A percentile compares a stretch with the other conserved stretches of the same genome.
phyloP scores from a whole-genome alignment of 2,888 invertebrate genomes.

The Cephonodes hylas region DNA sequence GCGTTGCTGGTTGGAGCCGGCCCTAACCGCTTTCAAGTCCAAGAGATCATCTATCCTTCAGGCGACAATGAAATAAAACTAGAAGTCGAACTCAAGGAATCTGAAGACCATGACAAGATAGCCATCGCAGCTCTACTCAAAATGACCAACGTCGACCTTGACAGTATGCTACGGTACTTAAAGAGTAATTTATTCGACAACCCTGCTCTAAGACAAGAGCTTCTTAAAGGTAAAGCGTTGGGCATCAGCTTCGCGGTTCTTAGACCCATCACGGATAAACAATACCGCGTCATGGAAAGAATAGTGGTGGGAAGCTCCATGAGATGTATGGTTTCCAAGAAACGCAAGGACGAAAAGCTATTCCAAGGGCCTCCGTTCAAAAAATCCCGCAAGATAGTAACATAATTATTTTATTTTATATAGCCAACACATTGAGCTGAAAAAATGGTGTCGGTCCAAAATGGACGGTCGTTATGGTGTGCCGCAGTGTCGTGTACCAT shows the following conservation, averaged over 20 bases:
- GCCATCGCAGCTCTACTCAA: conserved; percentile 64
- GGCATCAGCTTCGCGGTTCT: conserved; percentile 64
- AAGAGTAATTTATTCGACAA: conserved; percentile 60
- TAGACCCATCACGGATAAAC: conserved; percentile 59
- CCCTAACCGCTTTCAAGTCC: conserved; percentile 67
- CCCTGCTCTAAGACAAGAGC: conserved; percentile 51
- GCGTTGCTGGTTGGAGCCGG: conserved; percentile 67
- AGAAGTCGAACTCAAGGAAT: conserved; percentile 64
- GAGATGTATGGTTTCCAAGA: conserved; percentile 46
- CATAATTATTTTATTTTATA: conserved; percentile 19
- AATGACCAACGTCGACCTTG: conserved; percentile 52
- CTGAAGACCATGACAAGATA: conserved; percentile 69
- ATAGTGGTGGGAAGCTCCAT: conserved; percentile 52
- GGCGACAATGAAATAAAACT: conserved; percentile 52
- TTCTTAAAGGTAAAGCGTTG: conserved; percentile 60
- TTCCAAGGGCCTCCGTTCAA: conserved; percentile 46
- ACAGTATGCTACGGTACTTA: conserved; percentile 55
- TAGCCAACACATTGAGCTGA: conserved; percentile 32
- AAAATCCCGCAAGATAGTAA: conserved; percentile 47
- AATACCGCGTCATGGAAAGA: conserved; percentile 64
- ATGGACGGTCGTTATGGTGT: conserved; percentile 54
- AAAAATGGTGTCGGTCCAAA: conserved; percentile 41
- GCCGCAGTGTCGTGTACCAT: conserved; percentile 61
- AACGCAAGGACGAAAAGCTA: conserved; percentile 52
- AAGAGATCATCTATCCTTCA: conserved; percentile 68